Evolutionary conservation across 2,113 vertebrate species (phyloP).

Genomic region (Cyphomyrus discorhynchus): DNA sequence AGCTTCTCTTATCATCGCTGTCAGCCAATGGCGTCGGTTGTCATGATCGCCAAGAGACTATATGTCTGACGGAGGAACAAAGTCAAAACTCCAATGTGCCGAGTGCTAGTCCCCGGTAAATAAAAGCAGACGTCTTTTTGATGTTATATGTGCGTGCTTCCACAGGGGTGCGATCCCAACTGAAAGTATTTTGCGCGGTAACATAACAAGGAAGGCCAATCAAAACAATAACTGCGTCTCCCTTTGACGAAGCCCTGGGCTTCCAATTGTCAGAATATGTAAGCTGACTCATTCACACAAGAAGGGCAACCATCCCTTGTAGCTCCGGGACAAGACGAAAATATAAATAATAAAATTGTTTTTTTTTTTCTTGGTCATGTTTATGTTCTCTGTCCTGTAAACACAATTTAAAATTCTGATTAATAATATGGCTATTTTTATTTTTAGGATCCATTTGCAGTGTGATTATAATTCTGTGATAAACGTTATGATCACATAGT

Average conservation of each 20-base stretch:
- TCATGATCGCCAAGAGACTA: constrained; percentile 47
- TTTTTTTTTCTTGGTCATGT: constrained; percentile 18
- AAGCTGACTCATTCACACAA: constrained; percentile 62
- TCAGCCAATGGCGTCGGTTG: constrained; percentile 37
- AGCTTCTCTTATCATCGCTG: constrained; percentile 14
- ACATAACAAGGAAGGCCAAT: constrained; percentile 49
- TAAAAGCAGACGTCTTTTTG: constrained; percentile 59
- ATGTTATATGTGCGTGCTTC: constrained; percentile 51
- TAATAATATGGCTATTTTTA: constrained; percentile 13
- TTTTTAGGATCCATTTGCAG: not conserved
- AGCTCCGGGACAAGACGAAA: constrained; percentile 49
- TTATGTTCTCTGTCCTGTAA: constrained; percentile 30
- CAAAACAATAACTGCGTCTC: constrained; percentile 58
- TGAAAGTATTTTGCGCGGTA: constrained; percentile 57
- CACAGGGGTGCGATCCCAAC: constrained; percentile 54
- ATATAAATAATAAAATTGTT: constrained; percentile 39
- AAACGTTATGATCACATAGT: constrained; percentile 2
- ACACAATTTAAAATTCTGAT: constrained; percentile 20
- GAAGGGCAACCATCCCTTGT: constrained; percentile 60
- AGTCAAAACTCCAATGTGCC: constrained; percentile 39
- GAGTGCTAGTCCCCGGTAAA: constrained; percentile 54
- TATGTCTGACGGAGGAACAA: constrained; percentile 31
- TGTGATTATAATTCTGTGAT: not conserved
- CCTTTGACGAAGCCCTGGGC: constrained; percentile 61
- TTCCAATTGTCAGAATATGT: constrained; percentile 56